A percentile compares a stretch with the other conserved stretches of the same genome.
These are phyloP conservation scores for Encarsia formosa DNA, from an alignment of 2,888 invertebrate species.

Conservation along the genomic window DNA sequence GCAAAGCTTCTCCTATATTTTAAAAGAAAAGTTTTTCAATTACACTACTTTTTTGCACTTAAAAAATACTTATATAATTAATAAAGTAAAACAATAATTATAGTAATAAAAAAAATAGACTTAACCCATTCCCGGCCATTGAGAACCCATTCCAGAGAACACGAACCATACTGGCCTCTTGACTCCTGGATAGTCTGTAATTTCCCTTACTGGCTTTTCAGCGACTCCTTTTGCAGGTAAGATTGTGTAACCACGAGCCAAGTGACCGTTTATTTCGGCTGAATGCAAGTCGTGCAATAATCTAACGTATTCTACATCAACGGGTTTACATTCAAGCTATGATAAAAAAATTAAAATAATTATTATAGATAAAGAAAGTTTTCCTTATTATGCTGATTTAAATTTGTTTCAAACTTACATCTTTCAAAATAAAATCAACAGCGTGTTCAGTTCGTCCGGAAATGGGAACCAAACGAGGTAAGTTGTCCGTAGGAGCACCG, in stretches of 20 bases:
- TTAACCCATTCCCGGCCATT: conserved; percentile 80
- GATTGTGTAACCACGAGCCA: conserved; percentile 70
- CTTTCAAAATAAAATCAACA: conserved; percentile 62
- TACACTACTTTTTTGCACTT: no score
- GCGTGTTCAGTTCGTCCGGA: conserved; percentile 78
- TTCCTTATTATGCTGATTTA: not conserved
- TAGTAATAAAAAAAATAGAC: not conserved
- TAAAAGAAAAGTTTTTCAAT: not conserved
- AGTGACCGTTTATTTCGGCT: conserved; percentile 58
- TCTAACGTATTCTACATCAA: conserved; percentile 60
- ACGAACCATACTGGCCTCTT: conserved; percentile 79
- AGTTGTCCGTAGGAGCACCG: conserved; percentile 59
- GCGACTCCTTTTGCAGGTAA: conserved; percentile 41
- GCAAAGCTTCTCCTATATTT: conserved; percentile 61
- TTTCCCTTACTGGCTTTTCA: conserved; percentile 46
- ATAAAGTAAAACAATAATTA: not conserved
- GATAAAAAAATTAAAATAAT: not conserved
- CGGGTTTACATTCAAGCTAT: conserved; percentile 49
- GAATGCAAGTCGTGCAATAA: conserved; percentile 60
- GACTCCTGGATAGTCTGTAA: conserved; percentile 53
- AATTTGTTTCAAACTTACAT: conserved; percentile 46
- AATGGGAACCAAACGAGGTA: conserved; percentile 68
- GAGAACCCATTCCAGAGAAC: conserved; percentile 88
- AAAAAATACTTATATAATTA: not conserved
- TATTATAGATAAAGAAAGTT: not conserved